Evolutionary conservation across 2,113 vertebrate species (phyloP).

Genomic region (Urocitellus parryii): DNA sequence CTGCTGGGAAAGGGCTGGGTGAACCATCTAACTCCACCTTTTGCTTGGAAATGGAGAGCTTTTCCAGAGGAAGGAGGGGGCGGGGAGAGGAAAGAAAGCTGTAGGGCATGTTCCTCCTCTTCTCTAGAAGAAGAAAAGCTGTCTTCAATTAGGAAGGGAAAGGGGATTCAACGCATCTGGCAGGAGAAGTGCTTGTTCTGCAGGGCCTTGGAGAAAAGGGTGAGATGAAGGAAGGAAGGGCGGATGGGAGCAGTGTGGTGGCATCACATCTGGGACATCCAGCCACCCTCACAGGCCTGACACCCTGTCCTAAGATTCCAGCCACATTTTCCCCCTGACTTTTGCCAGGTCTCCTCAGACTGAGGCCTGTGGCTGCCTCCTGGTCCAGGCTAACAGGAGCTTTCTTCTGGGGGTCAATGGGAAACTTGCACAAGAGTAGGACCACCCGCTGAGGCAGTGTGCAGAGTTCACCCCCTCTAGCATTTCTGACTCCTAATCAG

Average conservation of each 20-base stretch:
- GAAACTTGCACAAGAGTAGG: background rate
- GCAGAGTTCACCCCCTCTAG: background rate
- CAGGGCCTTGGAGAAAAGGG: background rate
- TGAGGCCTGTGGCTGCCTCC: background rate
- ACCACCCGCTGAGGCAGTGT: conserved; percentile 7
- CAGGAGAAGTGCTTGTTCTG: conserved; percentile 64
- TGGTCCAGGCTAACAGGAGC: background rate
- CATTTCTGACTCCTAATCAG: conserved; percentile 32
- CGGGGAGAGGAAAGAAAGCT: background rate
- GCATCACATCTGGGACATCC: too few species aligned
- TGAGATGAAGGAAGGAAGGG: background rate
- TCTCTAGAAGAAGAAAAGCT: conserved; percentile 69
- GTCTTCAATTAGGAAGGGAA: conserved; percentile 80
- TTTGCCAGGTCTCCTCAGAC: background rate
- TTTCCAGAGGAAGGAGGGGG: conserved; percentile 68
- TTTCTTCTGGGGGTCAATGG: background rate
- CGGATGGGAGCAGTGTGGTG: too few species aligned
- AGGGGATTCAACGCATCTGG: conserved; percentile 84
- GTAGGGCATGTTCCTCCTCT: background rate
- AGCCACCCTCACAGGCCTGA: background rate
- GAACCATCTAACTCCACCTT: conserved; percentile 21
- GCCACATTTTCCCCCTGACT: background rate
- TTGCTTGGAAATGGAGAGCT: conserved; percentile 79
- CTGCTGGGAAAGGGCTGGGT: conserved; percentile 67
- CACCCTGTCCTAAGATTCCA: background rate